Evolutionary conservation across 2,113 vertebrate genomes (phyloP).

Genomic region (Cinclus mexicanus): DNA sequence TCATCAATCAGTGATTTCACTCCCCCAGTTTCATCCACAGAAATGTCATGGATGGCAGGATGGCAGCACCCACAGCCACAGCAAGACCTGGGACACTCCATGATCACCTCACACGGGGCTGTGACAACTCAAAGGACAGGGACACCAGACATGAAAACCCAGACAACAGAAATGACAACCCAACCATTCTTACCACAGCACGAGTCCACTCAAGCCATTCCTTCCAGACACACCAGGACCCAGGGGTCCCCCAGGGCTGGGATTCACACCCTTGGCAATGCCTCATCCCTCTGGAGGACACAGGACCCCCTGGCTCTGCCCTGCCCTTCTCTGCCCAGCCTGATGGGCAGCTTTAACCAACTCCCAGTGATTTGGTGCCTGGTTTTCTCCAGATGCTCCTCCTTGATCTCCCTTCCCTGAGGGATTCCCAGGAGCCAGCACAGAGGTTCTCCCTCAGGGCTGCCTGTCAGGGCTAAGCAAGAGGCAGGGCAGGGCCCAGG

Average conservation of each 20-base stretch:
- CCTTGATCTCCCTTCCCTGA: neutral
- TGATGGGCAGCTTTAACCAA: neutral
- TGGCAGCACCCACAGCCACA: neutral
- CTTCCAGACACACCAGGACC: neutral
- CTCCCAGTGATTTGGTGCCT: neutral
- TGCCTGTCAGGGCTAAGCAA: neutral
- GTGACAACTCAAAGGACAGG: neutral
- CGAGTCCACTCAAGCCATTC: neutral
- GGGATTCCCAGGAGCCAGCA: neutral
- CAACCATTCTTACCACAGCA: neutral
- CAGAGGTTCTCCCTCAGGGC: neutral
- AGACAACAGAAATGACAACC: neutral
- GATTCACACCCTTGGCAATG: neutral
- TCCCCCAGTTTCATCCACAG: neutral
- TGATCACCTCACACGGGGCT: rapidly evolving
- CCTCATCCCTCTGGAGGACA: neutral
- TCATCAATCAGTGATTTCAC: neutral
- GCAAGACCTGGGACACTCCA: neutral
- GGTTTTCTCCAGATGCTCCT: neutral
- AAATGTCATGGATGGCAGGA: neutral
- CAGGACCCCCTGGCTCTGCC: neutral
- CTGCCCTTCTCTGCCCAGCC: neutral
- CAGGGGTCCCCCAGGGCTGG: neutral
- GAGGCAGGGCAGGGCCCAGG: neutral
- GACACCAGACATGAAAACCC: neutral